These are phyloP conservation scores for Excalfactoria chinensis DNA, from an alignment of 2,113 vertebrate species.

Conservation along the genomic window DNA sequence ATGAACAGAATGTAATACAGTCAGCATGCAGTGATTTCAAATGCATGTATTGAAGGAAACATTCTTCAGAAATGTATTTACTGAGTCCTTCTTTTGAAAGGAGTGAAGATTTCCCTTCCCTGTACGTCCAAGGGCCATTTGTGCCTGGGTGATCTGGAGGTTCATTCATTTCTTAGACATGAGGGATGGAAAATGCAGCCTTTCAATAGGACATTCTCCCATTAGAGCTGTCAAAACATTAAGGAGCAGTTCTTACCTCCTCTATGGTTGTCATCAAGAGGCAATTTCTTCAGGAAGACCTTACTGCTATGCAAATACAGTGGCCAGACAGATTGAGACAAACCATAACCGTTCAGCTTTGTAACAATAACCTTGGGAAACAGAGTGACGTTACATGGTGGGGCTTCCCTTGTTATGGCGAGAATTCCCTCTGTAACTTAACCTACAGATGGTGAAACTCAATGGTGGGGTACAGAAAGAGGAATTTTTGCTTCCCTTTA, in stretches of 20 bases:
- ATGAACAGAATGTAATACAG: not conserved
- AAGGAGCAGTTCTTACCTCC: not conserved
- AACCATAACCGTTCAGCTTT: no score
- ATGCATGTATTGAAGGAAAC: not conserved
- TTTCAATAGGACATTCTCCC: not conserved
- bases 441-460: not conserved
- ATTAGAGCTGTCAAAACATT: not conserved
- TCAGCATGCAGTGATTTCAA: not conserved
- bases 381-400: no score
- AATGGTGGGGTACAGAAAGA: not conserved
- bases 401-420: not conserved
- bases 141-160: not conserved
- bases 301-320: not conserved
- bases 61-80: not conserved
- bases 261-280: fast-evolving
- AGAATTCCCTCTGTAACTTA: not conserved
- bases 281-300: not conserved
- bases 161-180: not conserved
- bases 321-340: not conserved
- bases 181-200: not conserved
- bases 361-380: not conserved
- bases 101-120: not conserved
- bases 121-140: not conserved
- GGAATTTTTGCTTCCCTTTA: not conserved
- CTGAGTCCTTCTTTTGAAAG: not conserved